phyloP scores from a whole-genome alignment of 2,888 invertebrate species.

The Coleophora flavipennella region DNA sequence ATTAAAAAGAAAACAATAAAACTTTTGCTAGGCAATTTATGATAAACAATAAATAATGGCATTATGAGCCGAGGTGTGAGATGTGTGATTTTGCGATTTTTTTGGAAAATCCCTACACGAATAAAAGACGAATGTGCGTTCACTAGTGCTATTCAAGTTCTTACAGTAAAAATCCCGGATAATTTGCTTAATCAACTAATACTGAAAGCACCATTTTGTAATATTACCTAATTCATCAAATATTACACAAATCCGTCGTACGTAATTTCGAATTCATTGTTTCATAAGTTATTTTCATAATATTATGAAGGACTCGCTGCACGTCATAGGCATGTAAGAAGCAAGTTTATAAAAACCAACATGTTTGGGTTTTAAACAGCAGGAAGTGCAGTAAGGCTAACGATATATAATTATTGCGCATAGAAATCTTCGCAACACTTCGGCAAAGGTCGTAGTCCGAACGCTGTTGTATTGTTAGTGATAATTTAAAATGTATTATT shows the following conservation, averaged over 20 bases:
- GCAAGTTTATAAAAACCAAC: too few relatives aligned
- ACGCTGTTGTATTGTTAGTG: too few relatives aligned
- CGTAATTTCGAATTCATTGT: constrained; percentile 31
- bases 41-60: constrained; percentile 46
- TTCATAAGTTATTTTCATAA: constrained; percentile 9
- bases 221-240: constrained; percentile 42
- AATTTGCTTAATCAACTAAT: constrained; percentile 62
- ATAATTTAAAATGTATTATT: too few relatives aligned
- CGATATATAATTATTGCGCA: too few relatives aligned
- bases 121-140: constrained; percentile 41
- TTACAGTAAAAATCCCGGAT: constrained; percentile 35
- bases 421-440: too few relatives aligned
- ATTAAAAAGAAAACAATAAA: constrained; percentile 39
- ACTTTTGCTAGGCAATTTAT: constrained; percentile 58
- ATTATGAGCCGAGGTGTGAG: constrained; percentile 15
- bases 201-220: constrained; percentile 67
- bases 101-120: constrained; percentile 13
- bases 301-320: neutral
- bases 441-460: too few relatives aligned
- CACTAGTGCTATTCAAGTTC: constrained; percentile 20
- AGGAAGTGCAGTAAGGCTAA: too few relatives aligned
- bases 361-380: too few relatives aligned
- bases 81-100: neutral
- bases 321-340: too few relatives aligned
- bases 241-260: constrained; percentile 34